These are phyloP conservation scores for Pantelozetes paolii DNA, from an alignment of 2,888 invertebrate genomes.

Conservation along the genomic window DNA sequence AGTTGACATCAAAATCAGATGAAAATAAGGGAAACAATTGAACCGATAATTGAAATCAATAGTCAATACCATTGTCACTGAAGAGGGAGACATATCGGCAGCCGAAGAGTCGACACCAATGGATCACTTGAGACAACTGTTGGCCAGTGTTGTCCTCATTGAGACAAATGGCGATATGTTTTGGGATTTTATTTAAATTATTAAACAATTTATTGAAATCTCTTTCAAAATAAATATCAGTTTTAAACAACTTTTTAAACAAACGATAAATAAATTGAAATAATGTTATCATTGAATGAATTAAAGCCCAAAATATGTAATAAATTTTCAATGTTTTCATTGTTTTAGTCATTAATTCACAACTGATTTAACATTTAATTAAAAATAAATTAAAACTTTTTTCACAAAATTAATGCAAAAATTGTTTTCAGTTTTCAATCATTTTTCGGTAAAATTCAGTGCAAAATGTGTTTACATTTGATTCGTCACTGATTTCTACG, in stretches of 20 bases:
- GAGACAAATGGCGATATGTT: constrained; percentile 25
- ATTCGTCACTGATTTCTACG: neutral
- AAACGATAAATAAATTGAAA: neutral
- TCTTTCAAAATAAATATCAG: neutral
- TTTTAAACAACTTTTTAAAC: neutral
- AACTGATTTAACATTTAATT: neutral
- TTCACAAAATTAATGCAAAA: neutral
- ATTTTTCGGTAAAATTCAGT: neutral
- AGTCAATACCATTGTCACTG: neutral
- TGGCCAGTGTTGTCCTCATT: neutral
- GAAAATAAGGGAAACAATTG: neutral
- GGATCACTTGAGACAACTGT: constrained; percentile 12
- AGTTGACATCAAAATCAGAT: neutral
- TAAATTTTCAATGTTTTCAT: neutral
- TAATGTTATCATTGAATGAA: neutral
- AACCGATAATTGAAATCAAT: neutral
- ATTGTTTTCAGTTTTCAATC: too few species aligned
- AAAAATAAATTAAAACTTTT: neutral
- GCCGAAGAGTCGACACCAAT: constrained; percentile 33
- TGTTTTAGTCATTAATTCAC: neutral
- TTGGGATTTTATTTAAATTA: constrained; percentile 31
- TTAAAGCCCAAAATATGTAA: neutral
- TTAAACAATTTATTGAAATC: neutral
- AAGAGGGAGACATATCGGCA: neutral
- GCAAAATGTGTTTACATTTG: neutral